phyloP scores from a whole-genome alignment of 2,797 vertebrate species.

The Lacerta bilineata region DNA sequence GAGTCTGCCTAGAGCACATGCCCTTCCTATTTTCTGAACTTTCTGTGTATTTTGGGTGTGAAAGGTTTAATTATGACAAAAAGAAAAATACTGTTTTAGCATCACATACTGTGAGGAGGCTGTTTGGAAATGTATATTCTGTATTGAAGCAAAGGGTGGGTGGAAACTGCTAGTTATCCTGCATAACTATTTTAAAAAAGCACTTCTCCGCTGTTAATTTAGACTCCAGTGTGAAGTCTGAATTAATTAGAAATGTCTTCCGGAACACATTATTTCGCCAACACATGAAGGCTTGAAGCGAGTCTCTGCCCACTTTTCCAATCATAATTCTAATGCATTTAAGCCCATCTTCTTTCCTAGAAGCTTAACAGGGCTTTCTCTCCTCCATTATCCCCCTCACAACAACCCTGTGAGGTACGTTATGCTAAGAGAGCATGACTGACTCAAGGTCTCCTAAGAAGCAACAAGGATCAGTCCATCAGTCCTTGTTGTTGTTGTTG shows the following conservation, averaged over 20 bases:
- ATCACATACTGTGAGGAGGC: slow-evolving; percentile 16
- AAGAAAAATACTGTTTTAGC: not conserved
- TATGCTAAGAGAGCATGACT: too few relatives aligned
- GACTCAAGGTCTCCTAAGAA: too few relatives aligned
- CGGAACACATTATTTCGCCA: not conserved
- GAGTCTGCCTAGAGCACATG: too few relatives aligned
- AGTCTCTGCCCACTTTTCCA: not conserved
- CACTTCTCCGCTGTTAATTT: not conserved
- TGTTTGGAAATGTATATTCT: not conserved
- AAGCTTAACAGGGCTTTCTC: too few relatives aligned
- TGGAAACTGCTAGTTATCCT: slow-evolving; percentile 1
- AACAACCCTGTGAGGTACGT: too few relatives aligned
- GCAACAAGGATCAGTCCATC: not conserved
- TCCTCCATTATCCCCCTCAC: too few relatives aligned
- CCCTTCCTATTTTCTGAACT: not conserved
- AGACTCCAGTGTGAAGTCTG: not conserved
- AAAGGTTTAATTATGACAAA: not conserved
- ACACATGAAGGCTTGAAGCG: not conserved
- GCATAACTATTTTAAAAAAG: not conserved
- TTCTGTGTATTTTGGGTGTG: not conserved
- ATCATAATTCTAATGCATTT: too few relatives aligned
- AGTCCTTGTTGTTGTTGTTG: too few relatives aligned
- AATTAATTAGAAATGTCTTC: slow-evolving; percentile 6
- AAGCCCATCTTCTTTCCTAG: too few relatives aligned
- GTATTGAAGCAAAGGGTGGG: slow-evolving; percentile 9